Base-by-base conservation (phyloP, 2,113 vertebrate species). In the Nycticryphes semicollaris region DNA sequence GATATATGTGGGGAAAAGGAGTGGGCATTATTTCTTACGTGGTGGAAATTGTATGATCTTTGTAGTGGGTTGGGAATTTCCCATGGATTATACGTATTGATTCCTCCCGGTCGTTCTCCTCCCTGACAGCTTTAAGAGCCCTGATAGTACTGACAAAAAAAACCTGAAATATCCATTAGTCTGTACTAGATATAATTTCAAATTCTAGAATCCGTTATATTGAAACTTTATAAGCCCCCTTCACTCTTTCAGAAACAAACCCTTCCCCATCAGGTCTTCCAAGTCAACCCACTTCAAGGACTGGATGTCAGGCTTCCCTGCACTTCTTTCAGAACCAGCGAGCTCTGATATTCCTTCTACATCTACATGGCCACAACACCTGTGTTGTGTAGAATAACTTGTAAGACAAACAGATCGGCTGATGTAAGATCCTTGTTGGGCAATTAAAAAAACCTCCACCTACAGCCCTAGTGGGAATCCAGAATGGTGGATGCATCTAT, bases 61-160 rank as follows among this genome's bases (percentile, higher is more conserved):
- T 59, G 48, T 24, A 11, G 84, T 86, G 51, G 62, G 78, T 9
- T 78, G 75, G 74, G 91, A 87, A 91, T 96, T 93, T 90, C 80
- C 81, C 43, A 6, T 23, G 70, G 60, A 57, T 82, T 66, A 23
- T 3, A 6, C 5, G 31, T 33, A 41, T 4, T 8, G 25, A 41
- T 91, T 92, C 90, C 41, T 54, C 59, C 35, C 14, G 0, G 19
- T 54, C 78, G 6, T 80, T 30, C 76, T 56, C 86, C 62, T 41
- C 24, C 50, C 43, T 63, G 69, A 16, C 76, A 73, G 30, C 21
- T 88, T 60, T n/a, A 31, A 22, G 37, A 45, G 16, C 43, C 64
- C 56, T 4, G 27, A 56, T 37, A 53, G 77, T 90, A 60, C 20
- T 2, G 16, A 10, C 11, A 45, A 24, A 57, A 37, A 35, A 57